Percentiles rank a stretch among this genome's conserved stretches.
phyloP scores from a whole-genome alignment of 2,113 vertebrate genomes.

The Apistogramma diplotaenia region DNA sequence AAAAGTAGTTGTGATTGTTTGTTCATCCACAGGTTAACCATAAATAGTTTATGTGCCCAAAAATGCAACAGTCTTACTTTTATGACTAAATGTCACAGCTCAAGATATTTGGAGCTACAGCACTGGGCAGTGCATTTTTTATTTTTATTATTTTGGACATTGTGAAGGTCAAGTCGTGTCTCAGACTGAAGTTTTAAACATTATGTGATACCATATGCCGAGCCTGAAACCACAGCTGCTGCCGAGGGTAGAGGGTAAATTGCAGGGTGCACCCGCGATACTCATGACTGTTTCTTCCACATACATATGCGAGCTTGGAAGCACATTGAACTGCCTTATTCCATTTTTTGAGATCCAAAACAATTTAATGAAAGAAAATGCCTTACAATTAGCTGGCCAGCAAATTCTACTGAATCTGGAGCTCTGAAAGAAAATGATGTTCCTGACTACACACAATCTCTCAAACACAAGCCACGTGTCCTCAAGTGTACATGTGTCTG shows the following conservation, averaged over 20 bases:
- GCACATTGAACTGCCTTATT: not conserved
- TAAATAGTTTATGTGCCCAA: not conserved
- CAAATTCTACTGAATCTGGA: not conserved
- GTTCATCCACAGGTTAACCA: not conserved
- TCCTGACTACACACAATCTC: not conserved
- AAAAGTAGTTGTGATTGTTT: not conserved
- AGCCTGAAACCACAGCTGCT: not conserved
- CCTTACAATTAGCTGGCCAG: no score
- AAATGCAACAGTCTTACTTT: not conserved
- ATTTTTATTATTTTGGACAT: not conserved
- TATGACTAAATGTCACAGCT: not conserved
- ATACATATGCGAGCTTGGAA: not conserved
- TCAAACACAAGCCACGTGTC: not conserved
- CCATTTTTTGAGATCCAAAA: not conserved
- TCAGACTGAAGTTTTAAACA: conserved; percentile 1
- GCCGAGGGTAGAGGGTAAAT: not conserved
- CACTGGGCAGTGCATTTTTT: not conserved
- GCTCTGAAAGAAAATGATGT: not conserved
- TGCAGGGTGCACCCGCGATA: not conserved
- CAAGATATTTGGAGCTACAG: not conserved
- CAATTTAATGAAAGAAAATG: not conserved
- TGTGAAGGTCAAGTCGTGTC: conserved; percentile 19
- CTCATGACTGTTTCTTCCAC: not conserved
- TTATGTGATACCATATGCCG: not conserved
- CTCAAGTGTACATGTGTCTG: not conserved